Base-by-base conservation (phyloP, 2,113 vertebrate species). In the Leptocoma aspasia region DNA sequence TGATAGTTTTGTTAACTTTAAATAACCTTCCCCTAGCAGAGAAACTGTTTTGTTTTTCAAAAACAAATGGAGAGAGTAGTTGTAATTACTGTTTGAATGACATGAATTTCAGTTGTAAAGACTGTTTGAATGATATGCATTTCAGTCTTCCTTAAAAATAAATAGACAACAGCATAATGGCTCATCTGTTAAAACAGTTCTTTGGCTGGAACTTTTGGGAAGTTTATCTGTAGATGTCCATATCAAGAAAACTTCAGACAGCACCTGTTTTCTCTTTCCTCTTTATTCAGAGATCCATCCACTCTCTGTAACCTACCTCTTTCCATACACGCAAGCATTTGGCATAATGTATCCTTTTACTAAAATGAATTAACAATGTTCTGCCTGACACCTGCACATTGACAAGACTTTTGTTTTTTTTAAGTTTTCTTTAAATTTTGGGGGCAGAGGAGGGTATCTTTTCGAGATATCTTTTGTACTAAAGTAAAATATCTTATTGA, bases 101-200 rank as follows among this genome's bases (percentile, higher is more conserved):
- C 56, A 35, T 0, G 0, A 4, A 56, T 66, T 79, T 86, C 30
- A 78, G 12, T 37, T n/a, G n/a, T n/a, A n/a, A n/a, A n/a, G n/a
- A 61, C 21, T 66, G 28, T 13, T 92, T 86, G 16, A 13, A 42
- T 31, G 2, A 52, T 60, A 35, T 0, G 0, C 5, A 56, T 66
- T 79, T 86, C 30, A 78, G 12, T 37, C 57, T 91, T 93, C 56
- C 57, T 94, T 59, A 54, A 78, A 89, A 95, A 78, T 28, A 86
- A 86, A 89, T 33, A 54, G 9, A 31, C 6, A 88, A 16, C 18
- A 92, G 15, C 8, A 44, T 52, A 84, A 82, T 26, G 22, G 22
- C 19, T 96, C 20, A 63, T 68, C 57, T 90, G 24, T 84, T 78
- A 85, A 65, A 91, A 45, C 27, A 79, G n/a, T 72, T 57, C 12